These are phyloP conservation scores for Loriculus beryllinus DNA, from an alignment of 2,797 vertebrate genomes.

Conservation along the genomic window DNA sequence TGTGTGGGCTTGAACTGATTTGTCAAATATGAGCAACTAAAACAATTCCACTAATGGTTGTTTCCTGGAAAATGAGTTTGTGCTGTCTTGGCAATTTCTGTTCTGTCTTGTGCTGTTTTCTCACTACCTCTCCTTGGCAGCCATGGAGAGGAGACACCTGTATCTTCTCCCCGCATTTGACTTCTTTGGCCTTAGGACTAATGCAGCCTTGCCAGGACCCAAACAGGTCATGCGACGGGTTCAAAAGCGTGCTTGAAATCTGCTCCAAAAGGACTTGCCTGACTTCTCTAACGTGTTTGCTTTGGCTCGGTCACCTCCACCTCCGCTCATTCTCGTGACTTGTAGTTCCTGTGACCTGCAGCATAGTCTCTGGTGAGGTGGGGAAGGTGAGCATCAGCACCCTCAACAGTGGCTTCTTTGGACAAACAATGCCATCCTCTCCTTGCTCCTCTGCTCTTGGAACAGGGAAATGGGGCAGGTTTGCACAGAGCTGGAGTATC, in stretches of 20 bases:
- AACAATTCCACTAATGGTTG: background rate
- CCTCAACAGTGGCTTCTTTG: background rate
- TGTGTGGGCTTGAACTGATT: background rate
- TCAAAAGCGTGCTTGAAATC: background rate
- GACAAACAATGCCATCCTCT: background rate
- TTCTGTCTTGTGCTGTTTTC: background rate
- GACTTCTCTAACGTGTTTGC: background rate
- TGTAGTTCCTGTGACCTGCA: background rate
- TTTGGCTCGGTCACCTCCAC: background rate
- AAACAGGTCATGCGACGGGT: background rate
- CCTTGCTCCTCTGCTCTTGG: accelerated
- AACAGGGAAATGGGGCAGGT: accelerated
- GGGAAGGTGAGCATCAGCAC: background rate
- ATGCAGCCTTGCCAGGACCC: background rate
- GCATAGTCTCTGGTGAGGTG: accelerated
- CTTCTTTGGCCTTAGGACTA: background rate
- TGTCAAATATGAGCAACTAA: background rate
- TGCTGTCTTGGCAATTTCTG: background rate
- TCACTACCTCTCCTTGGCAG: background rate
- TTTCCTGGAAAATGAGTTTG: background rate
- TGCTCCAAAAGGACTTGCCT: background rate
- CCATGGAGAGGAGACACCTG: background rate
- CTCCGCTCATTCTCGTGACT: background rate
- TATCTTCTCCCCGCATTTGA: background rate
- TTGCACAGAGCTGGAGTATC: accelerated